phyloP scores from a whole-genome alignment of 2,113 vertebrate genomes.

The Sceloporus undulatus region DNA sequence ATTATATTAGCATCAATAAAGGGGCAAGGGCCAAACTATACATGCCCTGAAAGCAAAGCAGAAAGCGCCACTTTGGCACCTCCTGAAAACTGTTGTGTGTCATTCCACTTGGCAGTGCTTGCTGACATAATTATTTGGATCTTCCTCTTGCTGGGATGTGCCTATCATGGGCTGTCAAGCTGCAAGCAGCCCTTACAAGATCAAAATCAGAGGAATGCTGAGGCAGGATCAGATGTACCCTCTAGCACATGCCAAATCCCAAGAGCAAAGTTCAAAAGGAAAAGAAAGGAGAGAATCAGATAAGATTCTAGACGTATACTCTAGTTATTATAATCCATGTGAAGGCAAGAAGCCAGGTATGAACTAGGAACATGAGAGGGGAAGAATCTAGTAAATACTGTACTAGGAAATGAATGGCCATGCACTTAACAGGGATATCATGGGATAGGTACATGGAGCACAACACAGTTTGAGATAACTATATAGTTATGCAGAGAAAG shows the following conservation, averaged over 20 bases:
- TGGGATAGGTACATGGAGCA: background rate
- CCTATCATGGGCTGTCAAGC: slow-evolving; percentile 2
- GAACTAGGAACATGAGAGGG: background rate
- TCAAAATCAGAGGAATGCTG: background rate
- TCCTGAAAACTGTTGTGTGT: background rate
- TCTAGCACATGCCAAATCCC: background rate
- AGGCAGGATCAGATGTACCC: background rate
- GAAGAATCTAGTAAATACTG: no score
- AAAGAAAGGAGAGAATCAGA: background rate
- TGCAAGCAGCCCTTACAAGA: slow-evolving; percentile 4
- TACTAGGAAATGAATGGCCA: background rate
- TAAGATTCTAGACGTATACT: background rate
- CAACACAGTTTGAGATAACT: background rate
- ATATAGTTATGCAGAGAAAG: background rate
- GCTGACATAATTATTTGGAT: slow-evolving; percentile 18
- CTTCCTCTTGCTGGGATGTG: background rate
- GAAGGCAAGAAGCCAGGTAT: background rate
- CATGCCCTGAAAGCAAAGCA: slow-evolving; percentile 25
- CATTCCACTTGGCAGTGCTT: background rate
- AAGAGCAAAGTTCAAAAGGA: background rate
- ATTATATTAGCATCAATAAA: slow-evolving; percentile 42
- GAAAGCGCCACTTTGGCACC: background rate
- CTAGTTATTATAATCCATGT: background rate
- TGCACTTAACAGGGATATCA: background rate
- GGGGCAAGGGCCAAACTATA: slow-evolving; percentile 20